phyloP scores from a whole-genome alignment of 2,113 vertebrate species.

The Piliocolobus tephrosceles region DNA sequence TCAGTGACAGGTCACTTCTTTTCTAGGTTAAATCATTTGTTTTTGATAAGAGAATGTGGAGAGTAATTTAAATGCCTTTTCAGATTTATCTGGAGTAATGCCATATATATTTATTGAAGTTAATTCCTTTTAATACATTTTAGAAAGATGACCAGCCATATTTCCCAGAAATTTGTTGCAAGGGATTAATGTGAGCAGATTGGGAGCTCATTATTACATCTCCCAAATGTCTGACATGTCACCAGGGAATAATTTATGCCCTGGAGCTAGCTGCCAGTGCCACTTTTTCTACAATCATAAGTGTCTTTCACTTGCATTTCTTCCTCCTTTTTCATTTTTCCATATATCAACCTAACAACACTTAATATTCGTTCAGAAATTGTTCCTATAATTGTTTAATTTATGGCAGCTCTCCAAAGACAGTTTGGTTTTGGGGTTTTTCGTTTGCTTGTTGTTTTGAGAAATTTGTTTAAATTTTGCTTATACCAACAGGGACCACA shows the following conservation, averaged over 20 bases:
- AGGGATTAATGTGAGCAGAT: neutral
- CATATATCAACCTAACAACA: neutral
- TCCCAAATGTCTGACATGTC: neutral
- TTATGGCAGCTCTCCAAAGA: neutral
- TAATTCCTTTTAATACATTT: neutral
- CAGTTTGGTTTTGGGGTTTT: neutral
- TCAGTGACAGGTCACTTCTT: neutral
- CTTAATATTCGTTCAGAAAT: neutral
- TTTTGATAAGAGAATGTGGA: neutral
- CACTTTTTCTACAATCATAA: neutral
- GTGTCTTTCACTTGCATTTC: neutral
- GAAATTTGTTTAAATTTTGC: neutral
- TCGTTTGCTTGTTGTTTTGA: neutral
- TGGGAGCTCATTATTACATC: neutral
- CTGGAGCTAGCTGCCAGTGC: neutral
- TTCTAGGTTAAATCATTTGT: constrained; percentile 21
- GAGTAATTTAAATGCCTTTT: constrained; percentile 33
- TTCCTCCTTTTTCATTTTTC: neutral
- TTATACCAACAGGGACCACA: neutral
- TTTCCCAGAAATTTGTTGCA: neutral
- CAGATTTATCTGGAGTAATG: neutral
- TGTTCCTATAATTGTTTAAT: neutral
- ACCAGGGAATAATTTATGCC: neutral
- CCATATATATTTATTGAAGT: constrained; percentile 33
- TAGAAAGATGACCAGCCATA: neutral